Percentiles rank a stretch among this genome's conserved stretches.
phyloP scores from a whole-genome alignment of 2,797 vertebrate genomes.

The Melanotaenia nigrans region DNA sequence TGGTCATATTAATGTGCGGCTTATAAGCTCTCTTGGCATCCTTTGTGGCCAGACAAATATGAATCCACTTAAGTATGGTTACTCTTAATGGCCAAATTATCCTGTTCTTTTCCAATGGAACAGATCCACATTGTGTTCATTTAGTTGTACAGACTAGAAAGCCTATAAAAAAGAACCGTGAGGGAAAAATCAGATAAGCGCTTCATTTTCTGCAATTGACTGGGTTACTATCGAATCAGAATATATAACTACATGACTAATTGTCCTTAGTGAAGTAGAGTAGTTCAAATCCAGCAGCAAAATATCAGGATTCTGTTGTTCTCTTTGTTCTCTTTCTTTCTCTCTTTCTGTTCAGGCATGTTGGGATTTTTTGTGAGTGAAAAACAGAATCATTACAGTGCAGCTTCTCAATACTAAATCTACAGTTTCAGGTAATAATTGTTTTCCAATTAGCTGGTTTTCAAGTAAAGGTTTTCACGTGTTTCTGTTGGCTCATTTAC shows the following conservation, averaged over 20 bases:
- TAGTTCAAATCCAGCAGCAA: neutral
- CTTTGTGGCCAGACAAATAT: constrained; percentile 76
- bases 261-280: neutral
- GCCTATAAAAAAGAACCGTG: constrained; percentile 34
- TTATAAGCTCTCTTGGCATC: constrained; percentile 65
- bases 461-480: constrained; percentile 23
- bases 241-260: constrained; percentile 1
- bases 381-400: constrained; percentile 31
- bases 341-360: constrained; percentile 2
- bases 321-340: neutral
- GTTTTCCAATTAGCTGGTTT: constrained; percentile 15
- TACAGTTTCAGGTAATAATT: constrained; percentile 26
- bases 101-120: constrained; percentile 51
- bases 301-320: neutral
- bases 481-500: constrained; percentile 15
- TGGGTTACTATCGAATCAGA: constrained; percentile 28
- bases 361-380: constrained; percentile 30
- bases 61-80: constrained; percentile 68
- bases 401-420: constrained; percentile 33
- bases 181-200: constrained; percentile 36
- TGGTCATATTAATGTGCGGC: constrained; percentile 77
- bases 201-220: constrained; percentile 35
- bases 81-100: constrained; percentile 65
- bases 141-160: constrained; percentile 23
- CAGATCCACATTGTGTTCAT: constrained; percentile 53